Percentiles rank a stretch among this genome's conserved stretches.
These are phyloP conservation scores for Lepus timidus DNA, from an alignment of 2,113 vertebrate species.

Conservation along the genomic window DNA sequence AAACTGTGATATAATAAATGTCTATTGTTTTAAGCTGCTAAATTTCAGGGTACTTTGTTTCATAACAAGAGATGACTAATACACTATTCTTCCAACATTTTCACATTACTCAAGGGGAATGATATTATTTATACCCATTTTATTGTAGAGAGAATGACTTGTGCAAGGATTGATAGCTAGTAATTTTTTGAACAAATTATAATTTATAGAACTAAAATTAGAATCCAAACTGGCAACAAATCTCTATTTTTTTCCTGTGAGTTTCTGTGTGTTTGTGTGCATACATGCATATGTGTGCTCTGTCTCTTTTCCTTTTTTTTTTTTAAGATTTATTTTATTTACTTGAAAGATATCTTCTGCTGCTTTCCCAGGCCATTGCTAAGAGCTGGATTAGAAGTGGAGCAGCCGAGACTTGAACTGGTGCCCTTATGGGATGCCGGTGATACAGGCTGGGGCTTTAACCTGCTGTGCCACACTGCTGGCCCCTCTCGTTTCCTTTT, in stretches of 20 bases:
- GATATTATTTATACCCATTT: conserved; percentile 2
- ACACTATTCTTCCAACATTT: background rate
- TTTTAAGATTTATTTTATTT: too few relatives aligned
- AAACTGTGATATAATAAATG: conserved; percentile 21
- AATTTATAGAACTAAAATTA: conserved; percentile 30
- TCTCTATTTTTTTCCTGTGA: background rate
- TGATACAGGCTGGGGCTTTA: too few relatives aligned
- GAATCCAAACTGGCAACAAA: conserved; percentile 12
- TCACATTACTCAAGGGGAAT: background rate
- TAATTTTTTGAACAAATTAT: conserved; percentile 20
- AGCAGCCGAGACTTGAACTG: too few relatives aligned
- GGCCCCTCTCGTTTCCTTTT: background rate
- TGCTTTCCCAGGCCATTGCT: too few relatives aligned
- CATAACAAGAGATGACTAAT: background rate
- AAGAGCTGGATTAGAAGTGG: too few relatives aligned
- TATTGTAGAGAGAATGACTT: conserved; percentile 38
- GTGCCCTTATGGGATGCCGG: too few relatives aligned
- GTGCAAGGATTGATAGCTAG: background rate
- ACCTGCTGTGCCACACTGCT: too few relatives aligned
- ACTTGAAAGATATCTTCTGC: too few relatives aligned
- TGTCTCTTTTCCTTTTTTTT: background rate
- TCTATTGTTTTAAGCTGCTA: background rate
- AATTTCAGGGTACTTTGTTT: conserved; percentile 4
- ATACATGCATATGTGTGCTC: background rate
- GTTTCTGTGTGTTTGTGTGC: background rate